Evolutionary conservation across 2,797 vertebrate species (phyloP).

Genomic region (Microctenopoma stevenorrisi): DNA sequence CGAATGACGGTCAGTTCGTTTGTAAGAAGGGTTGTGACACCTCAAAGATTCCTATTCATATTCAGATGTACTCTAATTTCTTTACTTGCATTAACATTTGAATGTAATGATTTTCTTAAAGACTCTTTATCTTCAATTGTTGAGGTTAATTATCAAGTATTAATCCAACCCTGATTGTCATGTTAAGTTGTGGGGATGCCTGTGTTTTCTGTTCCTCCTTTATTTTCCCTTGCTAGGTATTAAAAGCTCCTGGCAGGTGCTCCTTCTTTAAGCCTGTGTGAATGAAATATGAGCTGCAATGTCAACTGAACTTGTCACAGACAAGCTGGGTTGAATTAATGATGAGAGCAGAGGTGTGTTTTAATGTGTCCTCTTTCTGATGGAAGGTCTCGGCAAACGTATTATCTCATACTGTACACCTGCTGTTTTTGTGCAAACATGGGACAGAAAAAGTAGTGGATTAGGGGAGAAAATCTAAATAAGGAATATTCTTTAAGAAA

Average conservation of each 20-base stretch:
- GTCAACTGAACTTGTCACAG: constrained; percentile 83
- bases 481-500: constrained; percentile 41
- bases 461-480: constrained; percentile 32
- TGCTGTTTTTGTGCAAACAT: constrained; percentile 61
- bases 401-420: constrained; percentile 68
- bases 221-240: constrained; percentile 62
- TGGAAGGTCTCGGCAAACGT: constrained; percentile 63
- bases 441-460: constrained; percentile 27
- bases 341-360: constrained; percentile 77
- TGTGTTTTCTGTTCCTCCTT: constrained; percentile 56
- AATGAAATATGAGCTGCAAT: constrained; percentile 81
- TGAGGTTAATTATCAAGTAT: constrained; percentile 74
- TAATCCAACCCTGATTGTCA: constrained; percentile 72
- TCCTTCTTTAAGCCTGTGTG: constrained; percentile 63
- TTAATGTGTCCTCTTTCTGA: constrained; percentile 71
- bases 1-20: constrained; percentile 56
- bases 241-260: constrained; percentile 77
- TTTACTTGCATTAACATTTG: constrained; percentile 55
- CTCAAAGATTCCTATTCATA: constrained; percentile 56
- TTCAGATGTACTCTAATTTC: constrained; percentile 62
- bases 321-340: constrained; percentile 81
- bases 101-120: constrained; percentile 42
- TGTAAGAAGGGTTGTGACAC: constrained; percentile 39
- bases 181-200: constrained; percentile 62
- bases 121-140: constrained; percentile 60